Evolutionary conservation across 1,140 invertebrate species (phyloP), one percentile per base, ranked within the genome.

Genomic region (Cydia amplana): DNA sequence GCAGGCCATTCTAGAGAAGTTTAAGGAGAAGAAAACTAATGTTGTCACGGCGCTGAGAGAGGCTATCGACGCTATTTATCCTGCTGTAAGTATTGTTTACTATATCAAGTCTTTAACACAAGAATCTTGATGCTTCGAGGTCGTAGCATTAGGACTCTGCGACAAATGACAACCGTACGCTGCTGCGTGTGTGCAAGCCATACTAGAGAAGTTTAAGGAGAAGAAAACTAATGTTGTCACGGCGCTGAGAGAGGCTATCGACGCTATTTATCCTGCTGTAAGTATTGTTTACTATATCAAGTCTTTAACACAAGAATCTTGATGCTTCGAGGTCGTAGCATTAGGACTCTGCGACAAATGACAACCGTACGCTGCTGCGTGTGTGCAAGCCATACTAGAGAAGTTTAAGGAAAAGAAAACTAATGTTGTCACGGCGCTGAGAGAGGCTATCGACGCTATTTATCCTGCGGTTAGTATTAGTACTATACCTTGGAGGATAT

Each of bases 121-220:
- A n/a, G n/a, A n/a, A n/a, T n/a, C n/a, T n/a, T n/a, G n/a, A n/a
- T n/a, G n/a, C n/a, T n/a, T n/a, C n/a, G n/a, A n/a, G n/a, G n/a
- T n/a, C 28, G 87, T 99, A 51, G 98, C 98, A 0, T 94, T 88
- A 63, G 99, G 98, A 16, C 93, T 99, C 18, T 96, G 98, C 60
- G 98, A 96, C 85, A 96, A 96, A 76, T 99, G 99, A 91, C 94
- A 95, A 12, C 95, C 96, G 0, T 99, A 99, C 93, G 96, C 98
- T 0, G 85, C 94, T n/a, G 94, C 95, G 36, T 96, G 97, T 84
- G 93, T 99, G 9, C 94, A 97, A 1, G 95, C 95, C 0, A 94
- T 98, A 25, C 89, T 99, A 9, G 98, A 99, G 83, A 99, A 99
- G 93, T 99, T 99, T 85, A 99, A 98, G 86, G 99, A 99, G 91